These are phyloP conservation scores for Masticophis lateralis DNA, from an alignment of 2,797 vertebrate species.

Conservation along the genomic window DNA sequence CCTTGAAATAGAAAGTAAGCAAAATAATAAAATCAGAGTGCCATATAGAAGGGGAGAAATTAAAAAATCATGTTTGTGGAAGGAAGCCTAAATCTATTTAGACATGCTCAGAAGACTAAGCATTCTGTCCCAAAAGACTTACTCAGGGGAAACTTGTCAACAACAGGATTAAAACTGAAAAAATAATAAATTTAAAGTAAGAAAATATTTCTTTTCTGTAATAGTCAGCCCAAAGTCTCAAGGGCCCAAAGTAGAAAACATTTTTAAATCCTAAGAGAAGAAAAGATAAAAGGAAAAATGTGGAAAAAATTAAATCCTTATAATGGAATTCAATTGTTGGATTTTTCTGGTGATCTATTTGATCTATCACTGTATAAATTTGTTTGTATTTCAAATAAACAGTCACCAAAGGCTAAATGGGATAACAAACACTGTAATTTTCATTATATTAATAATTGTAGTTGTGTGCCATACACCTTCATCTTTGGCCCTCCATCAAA, in stretches of 20 bases:
- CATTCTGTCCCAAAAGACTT: not conserved
- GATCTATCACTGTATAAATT: not conserved
- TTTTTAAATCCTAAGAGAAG: not conserved
- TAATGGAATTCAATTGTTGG: not conserved
- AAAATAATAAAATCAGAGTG: not conserved
- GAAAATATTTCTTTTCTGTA: not conserved
- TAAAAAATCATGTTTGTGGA: not conserved
- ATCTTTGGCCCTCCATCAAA: not conserved
- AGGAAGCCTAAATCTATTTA: not conserved
- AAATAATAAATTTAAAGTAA: not conserved
- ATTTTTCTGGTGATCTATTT: not conserved
- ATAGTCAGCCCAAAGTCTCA: not conserved
- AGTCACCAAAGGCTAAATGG: not conserved
- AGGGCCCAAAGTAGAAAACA: not conserved
- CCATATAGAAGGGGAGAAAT: not conserved
- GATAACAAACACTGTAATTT: not conserved
- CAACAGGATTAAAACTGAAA: not conserved
- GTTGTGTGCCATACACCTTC: not conserved
- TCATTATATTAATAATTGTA: not conserved
- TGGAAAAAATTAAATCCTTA: not conserved
- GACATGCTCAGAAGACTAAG: not conserved
- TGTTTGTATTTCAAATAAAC: not conserved
- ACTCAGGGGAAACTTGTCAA: not conserved
- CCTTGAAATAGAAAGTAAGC: not conserved
- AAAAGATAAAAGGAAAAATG: not conserved